Percentiles rank a stretch among this genome's conserved stretches.
These are phyloP conservation scores for Garrulus glandarius DNA, from an alignment of 2,797 vertebrate genomes.

Conservation along the genomic window DNA sequence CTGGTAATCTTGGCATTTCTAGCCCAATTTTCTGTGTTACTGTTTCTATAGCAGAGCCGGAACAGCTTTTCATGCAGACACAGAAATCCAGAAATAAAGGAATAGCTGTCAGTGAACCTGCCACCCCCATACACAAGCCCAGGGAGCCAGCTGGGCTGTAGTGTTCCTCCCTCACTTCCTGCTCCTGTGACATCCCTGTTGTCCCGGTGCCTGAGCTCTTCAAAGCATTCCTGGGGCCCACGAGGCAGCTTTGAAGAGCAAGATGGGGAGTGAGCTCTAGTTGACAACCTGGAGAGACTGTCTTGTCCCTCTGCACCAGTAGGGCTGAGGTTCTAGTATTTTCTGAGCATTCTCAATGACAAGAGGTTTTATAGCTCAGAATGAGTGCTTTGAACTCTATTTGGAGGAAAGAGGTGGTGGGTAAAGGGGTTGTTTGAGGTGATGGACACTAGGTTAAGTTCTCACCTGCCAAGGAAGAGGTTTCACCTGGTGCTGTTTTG, in stretches of 20 bases:
- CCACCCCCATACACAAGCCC: background rate
- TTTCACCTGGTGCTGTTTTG: background rate
- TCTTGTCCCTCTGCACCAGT: background rate
- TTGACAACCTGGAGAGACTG: fast-evolving
- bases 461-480: background rate
- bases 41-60: background rate
- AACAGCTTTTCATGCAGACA: background rate
- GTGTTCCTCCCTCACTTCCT: background rate
- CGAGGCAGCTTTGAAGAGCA: background rate
- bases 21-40: background rate
- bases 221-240: background rate
- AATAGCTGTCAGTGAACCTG: slow-evolving; percentile 2
- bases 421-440: background rate
- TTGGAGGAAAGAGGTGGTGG: background rate
- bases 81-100: slow-evolving; percentile 8
- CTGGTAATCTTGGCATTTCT: background rate
- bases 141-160: background rate
- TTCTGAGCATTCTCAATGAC: background rate
- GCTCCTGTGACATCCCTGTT: background rate
- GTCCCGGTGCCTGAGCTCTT: background rate
- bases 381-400: background rate
- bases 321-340: background rate
- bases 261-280: background rate
- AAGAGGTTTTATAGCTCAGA: background rate
- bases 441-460: background rate